Conservation (phyloP, 2,888 invertebrate genomes). For the Helleia helle region DNA sequence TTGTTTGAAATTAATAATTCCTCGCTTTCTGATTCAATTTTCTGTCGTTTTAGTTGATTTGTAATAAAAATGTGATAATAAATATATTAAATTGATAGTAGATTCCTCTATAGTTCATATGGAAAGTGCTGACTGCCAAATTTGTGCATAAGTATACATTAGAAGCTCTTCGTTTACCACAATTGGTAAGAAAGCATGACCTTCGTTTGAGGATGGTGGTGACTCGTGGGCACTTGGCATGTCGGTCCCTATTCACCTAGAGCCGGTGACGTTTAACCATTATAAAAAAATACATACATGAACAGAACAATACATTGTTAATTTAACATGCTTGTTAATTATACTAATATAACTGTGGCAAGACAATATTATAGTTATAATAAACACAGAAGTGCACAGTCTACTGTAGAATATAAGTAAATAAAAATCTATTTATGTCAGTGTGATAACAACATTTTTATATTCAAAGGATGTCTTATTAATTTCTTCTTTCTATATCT, state of each 20-base stretch:
- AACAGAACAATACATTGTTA: neutral
- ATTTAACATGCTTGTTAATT: too few species aligned
- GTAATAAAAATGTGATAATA: neutral
- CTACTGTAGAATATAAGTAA: too few species aligned
- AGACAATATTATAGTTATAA: too few species aligned
- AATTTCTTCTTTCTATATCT: too few species aligned
- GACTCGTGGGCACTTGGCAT: neutral
- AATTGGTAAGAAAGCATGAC: conserved; percentile 3
- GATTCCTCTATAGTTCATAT: neutral
- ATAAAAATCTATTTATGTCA: too few species aligned
- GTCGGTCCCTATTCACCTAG: neutral
- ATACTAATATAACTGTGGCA: too few species aligned
- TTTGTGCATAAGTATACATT: neutral
- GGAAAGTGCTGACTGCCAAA: neutral
- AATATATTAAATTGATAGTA: neutral
- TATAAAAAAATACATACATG: neutral
- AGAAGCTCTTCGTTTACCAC: neutral
- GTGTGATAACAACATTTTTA: too few species aligned
- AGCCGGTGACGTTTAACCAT: conserved; percentile 1
- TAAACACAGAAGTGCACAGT: too few species aligned
- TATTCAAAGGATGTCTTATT: too few species aligned
- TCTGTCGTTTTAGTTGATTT: neutral
- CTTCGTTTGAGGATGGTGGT: neutral
- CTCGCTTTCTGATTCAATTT: neutral
- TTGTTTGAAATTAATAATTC: neutral